Evolutionary conservation across 2,113 vertebrate genomes (phyloP), one percentile per base, ranked within the genome.

Genomic region (Python bivittatus): DNA sequence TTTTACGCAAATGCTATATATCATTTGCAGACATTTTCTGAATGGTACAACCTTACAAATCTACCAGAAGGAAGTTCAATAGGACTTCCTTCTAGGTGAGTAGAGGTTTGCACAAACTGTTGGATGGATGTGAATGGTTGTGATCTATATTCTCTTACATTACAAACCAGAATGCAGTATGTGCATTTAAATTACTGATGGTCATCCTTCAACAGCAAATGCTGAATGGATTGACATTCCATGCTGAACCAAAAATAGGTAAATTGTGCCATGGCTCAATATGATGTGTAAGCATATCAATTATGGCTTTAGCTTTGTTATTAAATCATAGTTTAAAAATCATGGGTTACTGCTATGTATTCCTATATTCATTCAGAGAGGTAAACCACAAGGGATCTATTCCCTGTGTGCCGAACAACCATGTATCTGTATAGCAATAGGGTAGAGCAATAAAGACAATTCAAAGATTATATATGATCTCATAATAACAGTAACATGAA

Each of bases 81-180:
- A 42, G 33, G 22, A 8, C 33, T 42, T 79, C 33, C 72, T 79
- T 79, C 42, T 42, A 79, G 72, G 33, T 22, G 68, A 38, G 20
- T n/a, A 68, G 48, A n/a, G 12, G 29, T 68, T 68, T 68, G 1
- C 85, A 93, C 1, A 2, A 95, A 94, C 44, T 72, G 93, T 93
- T 96, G 95, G 92, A 94, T 91, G 83, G 89, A 94, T 86, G 95
- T 95, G 96, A 97, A 79, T 0, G 12, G 79, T 88, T 88, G 0
- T 60, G 94, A 96, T 94, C 92, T 54, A 93, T 91, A 91, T 95
- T 58, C 23, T 94, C 94, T 96, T 97, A 94, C 95, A 93, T 92
- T 95, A 97, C 97, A 95, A 96, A 97, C 95, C 85, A 92, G 94
- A 64, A 90, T 57, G 42, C 72, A 84, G 68, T 88, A 17, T 6